Evolutionary conservation across 2,113 vertebrate species (phyloP).

Genomic region (Panthera tigris): DNA sequence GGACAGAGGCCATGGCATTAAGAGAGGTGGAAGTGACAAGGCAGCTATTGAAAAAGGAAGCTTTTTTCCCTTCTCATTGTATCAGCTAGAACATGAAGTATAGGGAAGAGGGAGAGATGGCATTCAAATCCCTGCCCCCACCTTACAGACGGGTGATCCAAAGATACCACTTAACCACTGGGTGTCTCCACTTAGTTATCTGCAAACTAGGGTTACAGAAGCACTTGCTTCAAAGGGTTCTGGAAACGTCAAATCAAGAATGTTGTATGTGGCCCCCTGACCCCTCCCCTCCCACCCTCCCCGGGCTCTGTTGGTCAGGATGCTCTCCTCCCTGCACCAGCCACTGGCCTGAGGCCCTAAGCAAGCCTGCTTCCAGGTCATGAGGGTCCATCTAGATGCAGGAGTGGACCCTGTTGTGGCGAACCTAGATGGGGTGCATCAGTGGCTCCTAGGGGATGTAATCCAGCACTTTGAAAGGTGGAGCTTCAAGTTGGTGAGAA

Average conservation of each 20-base stretch:
- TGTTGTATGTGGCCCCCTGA: not conserved
- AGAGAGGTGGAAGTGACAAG: not conserved
- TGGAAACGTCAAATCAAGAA: not conserved
- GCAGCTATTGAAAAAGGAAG: not conserved
- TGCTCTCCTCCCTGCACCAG: not conserved
- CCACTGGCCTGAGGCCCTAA: not conserved
- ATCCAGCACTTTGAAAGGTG: constrained; percentile 89
- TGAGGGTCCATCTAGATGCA: constrained; percentile 39
- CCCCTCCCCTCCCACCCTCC: too few species aligned
- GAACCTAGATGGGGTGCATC: constrained; percentile 90
- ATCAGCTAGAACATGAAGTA: not conserved
- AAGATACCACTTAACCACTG: not conserved
- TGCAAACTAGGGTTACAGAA: not conserved
- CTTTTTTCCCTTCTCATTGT: not conserved
- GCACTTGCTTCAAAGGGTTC: not conserved
- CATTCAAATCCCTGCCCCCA: not conserved
- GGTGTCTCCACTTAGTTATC: not conserved
- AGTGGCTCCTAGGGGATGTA: constrained; percentile 88
- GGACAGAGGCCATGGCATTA: not conserved
- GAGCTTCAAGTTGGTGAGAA: constrained; percentile 89
- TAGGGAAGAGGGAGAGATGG: not conserved
- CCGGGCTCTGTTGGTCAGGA: not conserved
- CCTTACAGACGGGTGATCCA: not conserved
- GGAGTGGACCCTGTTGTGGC: constrained; percentile 89
- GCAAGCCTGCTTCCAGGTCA: not conserved